phyloP scores from a whole-genome alignment of 2,888 invertebrate species.

The Automeris io region DNA sequence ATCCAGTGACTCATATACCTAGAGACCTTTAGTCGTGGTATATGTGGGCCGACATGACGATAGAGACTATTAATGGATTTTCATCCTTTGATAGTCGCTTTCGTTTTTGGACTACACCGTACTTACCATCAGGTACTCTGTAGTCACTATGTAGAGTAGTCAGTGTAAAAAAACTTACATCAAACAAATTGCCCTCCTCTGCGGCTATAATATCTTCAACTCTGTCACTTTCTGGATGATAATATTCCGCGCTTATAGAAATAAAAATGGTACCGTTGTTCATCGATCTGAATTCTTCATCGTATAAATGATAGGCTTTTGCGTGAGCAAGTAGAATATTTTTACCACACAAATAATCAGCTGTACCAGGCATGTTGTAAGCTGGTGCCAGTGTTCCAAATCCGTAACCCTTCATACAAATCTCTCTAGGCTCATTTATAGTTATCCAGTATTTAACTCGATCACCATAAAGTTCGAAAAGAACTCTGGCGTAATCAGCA shows the following conservation, averaged over 20 bases:
- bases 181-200: neutral
- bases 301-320: constrained; percentile 71
- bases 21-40: too few species aligned
- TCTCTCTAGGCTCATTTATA: constrained; percentile 71
- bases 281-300: constrained; percentile 59
- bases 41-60: too few species aligned
- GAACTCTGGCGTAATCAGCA: constrained; percentile 58
- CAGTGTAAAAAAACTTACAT: neutral
- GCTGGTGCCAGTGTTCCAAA: constrained; percentile 31
- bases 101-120: too few species aligned
- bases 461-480: constrained; percentile 60
- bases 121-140: too few species aligned
- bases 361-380: constrained; percentile 55
- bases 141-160: too few species aligned
- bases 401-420: constrained; percentile 59
- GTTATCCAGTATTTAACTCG: constrained; percentile 75
- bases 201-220: constrained; percentile 12
- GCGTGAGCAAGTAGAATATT: constrained; percentile 80
- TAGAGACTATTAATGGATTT: too few species aligned
- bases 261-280: constrained; percentile 50
- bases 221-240: constrained; percentile 18
- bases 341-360: constrained; percentile 77
- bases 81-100: too few species aligned
- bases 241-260: constrained; percentile 17
- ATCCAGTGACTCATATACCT: too few species aligned